Evolutionary conservation across 2,797 vertebrate species (phyloP).

Genomic region (Pangasius djambal): DNA sequence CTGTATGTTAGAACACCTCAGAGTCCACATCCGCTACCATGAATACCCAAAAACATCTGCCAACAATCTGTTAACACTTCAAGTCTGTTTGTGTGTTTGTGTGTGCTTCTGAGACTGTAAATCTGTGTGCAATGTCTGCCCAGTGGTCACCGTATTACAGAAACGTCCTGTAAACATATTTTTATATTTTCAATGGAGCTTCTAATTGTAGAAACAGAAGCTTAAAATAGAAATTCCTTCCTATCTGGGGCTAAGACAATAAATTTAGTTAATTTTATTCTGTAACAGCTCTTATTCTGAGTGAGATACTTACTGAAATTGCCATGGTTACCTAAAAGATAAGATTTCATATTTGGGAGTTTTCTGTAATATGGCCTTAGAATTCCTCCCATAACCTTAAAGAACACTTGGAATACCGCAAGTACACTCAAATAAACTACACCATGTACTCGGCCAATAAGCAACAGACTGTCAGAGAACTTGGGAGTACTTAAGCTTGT

Average conservation of each 20-base stretch:
- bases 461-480: background rate
- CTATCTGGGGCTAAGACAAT: background rate
- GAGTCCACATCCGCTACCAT: background rate
- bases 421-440: background rate
- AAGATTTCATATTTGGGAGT: background rate
- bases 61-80: background rate
- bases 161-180: background rate
- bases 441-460: background rate
- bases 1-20: background rate
- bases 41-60: background rate
- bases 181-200: too few relatives aligned
- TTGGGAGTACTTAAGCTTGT: background rate
- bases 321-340: background rate
- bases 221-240: background rate
- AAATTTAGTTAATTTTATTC: background rate
- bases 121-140: background rate
- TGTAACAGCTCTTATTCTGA: background rate
- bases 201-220: background rate
- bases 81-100: background rate
- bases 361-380: background rate
- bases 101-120: background rate
- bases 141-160: background rate
- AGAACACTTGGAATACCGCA: background rate
- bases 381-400: background rate
- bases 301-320: background rate